Conservation (phyloP, 2,113 vertebrate species). For the Erythrolamprus reginae region DNA sequence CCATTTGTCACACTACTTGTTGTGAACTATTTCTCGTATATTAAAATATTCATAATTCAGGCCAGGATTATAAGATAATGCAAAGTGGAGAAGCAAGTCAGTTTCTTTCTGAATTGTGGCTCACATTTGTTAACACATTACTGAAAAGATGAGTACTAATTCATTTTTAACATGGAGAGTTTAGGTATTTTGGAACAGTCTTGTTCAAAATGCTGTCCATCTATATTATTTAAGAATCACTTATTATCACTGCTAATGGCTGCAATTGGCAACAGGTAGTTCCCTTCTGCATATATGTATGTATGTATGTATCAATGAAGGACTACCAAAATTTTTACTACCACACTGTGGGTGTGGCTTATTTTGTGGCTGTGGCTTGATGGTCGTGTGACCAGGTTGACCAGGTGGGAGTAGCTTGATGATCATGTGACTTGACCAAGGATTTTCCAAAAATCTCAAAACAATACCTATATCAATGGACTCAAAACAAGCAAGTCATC, state of each 20-base stretch:
- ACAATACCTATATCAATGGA: too few relatives aligned
- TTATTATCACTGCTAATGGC: not conserved
- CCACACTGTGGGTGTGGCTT: too few relatives aligned
- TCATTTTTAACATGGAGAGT: constrained; percentile 6
- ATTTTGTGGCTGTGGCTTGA: too few relatives aligned
- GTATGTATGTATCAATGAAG: too few relatives aligned
- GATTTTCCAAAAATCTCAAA: too few relatives aligned
- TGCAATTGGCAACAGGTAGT: not conserved
- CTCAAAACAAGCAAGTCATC: too few relatives aligned
- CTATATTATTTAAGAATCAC: not conserved
- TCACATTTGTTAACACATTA: constrained; percentile 16
- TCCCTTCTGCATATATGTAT: not conserved
- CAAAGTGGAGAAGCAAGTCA: constrained; percentile 29
- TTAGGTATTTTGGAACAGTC: not conserved
- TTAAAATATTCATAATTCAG: constrained; percentile 44
- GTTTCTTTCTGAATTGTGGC: constrained; percentile 35
- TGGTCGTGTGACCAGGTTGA: too few relatives aligned
- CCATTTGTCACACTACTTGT: constrained; percentile 19
- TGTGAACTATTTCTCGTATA: constrained; percentile 20
- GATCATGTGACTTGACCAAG: too few relatives aligned
- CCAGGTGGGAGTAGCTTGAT: too few relatives aligned
- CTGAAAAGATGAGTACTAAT: constrained; percentile 11
- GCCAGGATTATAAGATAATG: constrained; percentile 28
- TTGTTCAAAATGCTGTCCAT: not conserved
- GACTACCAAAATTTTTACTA: too few relatives aligned